These are phyloP conservation scores for Acanthisitta chloris DNA, from an alignment of 2,113 vertebrate species.

Conservation along the genomic window DNA sequence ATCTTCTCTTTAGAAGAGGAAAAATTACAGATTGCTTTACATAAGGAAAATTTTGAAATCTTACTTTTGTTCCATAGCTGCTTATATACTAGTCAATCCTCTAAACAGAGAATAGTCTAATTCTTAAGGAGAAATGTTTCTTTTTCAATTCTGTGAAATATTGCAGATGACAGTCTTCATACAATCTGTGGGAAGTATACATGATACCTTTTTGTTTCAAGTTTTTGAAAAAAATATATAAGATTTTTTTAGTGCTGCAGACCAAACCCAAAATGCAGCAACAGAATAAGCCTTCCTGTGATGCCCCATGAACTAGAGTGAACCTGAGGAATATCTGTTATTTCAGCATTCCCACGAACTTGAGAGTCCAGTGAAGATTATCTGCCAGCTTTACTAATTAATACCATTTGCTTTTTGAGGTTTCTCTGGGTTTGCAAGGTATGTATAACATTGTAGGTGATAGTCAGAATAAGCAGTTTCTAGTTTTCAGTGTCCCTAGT, in stretches of 20 bases:
- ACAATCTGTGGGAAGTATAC: background rate
- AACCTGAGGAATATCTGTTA: background rate
- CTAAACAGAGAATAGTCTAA: background rate
- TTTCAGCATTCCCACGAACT: background rate
- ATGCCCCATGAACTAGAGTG: background rate
- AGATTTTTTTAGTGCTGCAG: background rate
- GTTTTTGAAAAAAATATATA: no score
- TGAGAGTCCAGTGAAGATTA: background rate
- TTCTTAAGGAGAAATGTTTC: background rate
- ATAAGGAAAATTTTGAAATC: background rate
- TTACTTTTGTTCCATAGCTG: background rate
- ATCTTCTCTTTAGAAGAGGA: background rate
- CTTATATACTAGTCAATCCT: background rate
- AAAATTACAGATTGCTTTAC: background rate
- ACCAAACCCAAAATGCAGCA: background rate
- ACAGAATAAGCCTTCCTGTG: background rate
- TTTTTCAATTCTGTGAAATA: background rate
- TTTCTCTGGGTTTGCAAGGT: background rate
- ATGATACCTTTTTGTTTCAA: background rate
- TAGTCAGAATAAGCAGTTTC: background rate
- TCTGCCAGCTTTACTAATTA: background rate
- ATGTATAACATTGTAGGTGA: background rate
- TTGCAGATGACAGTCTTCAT: background rate
- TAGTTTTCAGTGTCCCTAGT: background rate
- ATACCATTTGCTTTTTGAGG: background rate